These are phyloP conservation scores for Lasioglossum malachurum DNA, from an alignment of 2,888 invertebrate genomes.

Conservation along the genomic window DNA sequence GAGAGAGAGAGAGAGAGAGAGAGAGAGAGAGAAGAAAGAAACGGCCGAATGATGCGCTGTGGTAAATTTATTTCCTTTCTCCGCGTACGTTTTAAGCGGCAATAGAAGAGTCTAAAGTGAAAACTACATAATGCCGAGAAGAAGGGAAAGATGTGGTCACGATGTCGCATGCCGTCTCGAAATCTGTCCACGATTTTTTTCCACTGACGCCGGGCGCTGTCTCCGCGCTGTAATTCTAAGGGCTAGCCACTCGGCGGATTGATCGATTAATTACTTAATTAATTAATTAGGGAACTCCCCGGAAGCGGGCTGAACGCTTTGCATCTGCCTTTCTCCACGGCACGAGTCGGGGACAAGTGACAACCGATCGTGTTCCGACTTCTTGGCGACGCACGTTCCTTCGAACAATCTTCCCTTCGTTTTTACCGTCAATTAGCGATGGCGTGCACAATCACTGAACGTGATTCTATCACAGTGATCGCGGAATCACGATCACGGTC, in stretches of 20 bases:
- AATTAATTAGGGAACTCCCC: slow-evolving; percentile 54
- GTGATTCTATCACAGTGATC: no score
- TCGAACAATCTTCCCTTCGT: background rate
- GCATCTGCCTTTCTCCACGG: background rate
- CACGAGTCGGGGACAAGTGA: background rate
- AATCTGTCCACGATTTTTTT: slow-evolving; percentile 81
- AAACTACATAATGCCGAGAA: slow-evolving; percentile 17
- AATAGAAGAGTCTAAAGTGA: slow-evolving; percentile 6
- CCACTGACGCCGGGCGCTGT: slow-evolving; percentile 77
- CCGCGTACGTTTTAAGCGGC: slow-evolving; percentile 43
- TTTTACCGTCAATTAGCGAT: background rate
- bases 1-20: background rate
- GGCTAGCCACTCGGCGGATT: slow-evolving; percentile 30
- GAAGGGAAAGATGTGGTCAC: slow-evolving; percentile 47
- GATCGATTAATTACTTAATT: slow-evolving; percentile 45
- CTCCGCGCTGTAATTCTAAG: slow-evolving; percentile 32
- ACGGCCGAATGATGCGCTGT: slow-evolving; percentile 12
- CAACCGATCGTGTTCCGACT: background rate
- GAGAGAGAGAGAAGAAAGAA: background rate
- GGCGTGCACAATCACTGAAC: no score
- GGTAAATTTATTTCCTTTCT: slow-evolving; percentile 9
- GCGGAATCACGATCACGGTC: no score
- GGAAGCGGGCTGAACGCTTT: slow-evolving; percentile 38
- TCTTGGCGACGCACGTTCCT: background rate
- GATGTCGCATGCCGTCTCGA: slow-evolving; percentile 74